A percentile compares a stretch with the other conserved stretches of the same genome.
Evolutionary conservation across 2,797 vertebrate genomes (phyloP).

Genomic region (Neosalanx taihuensis): DNA sequence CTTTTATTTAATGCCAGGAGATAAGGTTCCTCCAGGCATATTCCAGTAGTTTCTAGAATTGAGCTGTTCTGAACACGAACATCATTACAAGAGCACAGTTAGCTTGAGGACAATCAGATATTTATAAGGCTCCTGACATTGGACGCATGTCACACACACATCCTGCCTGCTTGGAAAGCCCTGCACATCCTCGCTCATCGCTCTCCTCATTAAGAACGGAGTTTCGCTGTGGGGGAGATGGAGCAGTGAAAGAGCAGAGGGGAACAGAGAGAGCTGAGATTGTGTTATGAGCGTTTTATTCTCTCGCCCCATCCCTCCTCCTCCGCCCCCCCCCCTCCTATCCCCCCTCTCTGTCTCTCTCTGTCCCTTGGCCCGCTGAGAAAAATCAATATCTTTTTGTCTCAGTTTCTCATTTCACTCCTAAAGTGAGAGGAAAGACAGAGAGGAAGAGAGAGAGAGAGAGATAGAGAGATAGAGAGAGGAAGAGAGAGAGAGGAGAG

Average conservation of each 20-base stretch:
- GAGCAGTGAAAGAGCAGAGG: not conserved
- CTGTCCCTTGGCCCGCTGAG: conserved; percentile 62
- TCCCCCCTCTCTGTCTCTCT: conserved; percentile 52
- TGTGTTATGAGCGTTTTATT: not conserved
- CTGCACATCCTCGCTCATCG: not conserved
- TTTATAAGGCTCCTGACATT: too few relatives aligned
- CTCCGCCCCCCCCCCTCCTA: conserved; percentile 40
- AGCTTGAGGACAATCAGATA: too few relatives aligned
- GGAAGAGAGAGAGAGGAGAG: not conserved
- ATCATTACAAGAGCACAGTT: too few relatives aligned
- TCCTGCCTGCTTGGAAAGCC: too few relatives aligned
- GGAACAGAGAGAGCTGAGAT: not conserved
- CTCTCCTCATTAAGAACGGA: not conserved
- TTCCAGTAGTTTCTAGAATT: not conserved
- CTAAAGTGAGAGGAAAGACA: conserved; percentile 33
- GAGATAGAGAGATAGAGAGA: not conserved
- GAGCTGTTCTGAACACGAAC: not conserved
- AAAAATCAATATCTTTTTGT: conserved; percentile 71
- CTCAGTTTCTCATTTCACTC: conserved; percentile 41
- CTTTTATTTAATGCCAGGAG: conserved; percentile 39
- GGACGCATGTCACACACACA: too few relatives aligned
- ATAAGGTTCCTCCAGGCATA: not conserved
- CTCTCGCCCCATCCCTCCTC: conserved; percentile 14
- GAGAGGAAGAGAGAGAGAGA: not conserved
- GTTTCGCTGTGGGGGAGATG: not conserved